Base-by-base conservation (phyloP, 2,113 vertebrate species). In the Sebastes fasciatus region DNA sequence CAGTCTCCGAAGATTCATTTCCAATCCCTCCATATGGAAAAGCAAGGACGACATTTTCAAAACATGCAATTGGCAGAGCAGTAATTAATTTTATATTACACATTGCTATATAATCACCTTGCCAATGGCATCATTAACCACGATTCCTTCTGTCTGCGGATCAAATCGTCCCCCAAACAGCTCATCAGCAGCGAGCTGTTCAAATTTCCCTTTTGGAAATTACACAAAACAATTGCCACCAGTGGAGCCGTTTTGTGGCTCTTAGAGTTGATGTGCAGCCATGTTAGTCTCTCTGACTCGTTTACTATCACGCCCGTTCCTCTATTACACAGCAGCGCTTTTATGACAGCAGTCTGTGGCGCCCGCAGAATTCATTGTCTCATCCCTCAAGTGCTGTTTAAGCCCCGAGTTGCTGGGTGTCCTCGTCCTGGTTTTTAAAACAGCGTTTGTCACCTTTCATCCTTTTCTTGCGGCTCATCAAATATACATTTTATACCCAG, bases 91-190 rank as follows among this genome's bases (percentile, higher is more conserved):
- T 77, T n/a, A 82, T 60, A 65, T 51, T 13, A 77, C 84, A 69
- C 84, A 66, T 55, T 43, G 69, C 70, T 21, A 21, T 76, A 77
- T 66, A 88, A 87, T 83, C 66, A 74, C 69, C 73, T 82, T 74
- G 72, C 77, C 74, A 69, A 83, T 75, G 60, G 86, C 74, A 62
- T 80, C 86, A 83, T 89, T 88, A 89, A 77, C 54, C 74, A 77
- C 14, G 7, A 78, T 55, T 88, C 72, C 49, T 74, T 82, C 60
- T 75, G 64, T 80, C 84, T 80, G 77, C 21, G 6, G 45, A 74
- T 83, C 75, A 74, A 67, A 80, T 23, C 52, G 69, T 77, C 65
- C 82, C 64, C 73, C 70, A 55, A 83, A 82, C 54, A 68, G 60
- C 79, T 82, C 77, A 83, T 81, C 86, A 80, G 72, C 58, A 46